Percentiles rank a stretch among this genome's conserved stretches.
These are phyloP conservation scores for Microplitis demolitor DNA, from an alignment of 1,140 invertebrate genomes.

Conservation along the genomic window DNA sequence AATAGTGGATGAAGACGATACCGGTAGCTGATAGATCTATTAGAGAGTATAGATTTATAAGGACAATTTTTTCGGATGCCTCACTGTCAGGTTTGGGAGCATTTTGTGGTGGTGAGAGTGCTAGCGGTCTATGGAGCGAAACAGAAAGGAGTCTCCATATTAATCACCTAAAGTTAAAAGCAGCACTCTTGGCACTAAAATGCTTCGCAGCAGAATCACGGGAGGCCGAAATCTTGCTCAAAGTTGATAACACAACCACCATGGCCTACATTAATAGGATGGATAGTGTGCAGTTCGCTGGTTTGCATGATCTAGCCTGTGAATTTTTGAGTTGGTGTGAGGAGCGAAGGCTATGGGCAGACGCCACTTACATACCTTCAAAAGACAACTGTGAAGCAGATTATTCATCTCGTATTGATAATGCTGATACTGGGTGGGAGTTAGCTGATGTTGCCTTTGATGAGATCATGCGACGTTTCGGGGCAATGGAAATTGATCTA, in stretches of 20 bases:
- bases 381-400: conserved; percentile 35
- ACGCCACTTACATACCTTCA: conserved; percentile 37
- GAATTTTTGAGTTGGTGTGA: conserved; percentile 33
- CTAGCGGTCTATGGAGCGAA: conserved; percentile 33
- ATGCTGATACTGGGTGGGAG: conserved; percentile 23
- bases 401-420: conserved; percentile 26
- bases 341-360: conserved; percentile 28
- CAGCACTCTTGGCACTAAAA: conserved; percentile 16
- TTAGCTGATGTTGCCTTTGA: conserved; percentile 18
- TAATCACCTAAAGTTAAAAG: conserved; percentile 27
- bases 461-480: conserved; percentile 30
- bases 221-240: neutral
- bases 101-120: conserved; percentile 26
- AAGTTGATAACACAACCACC: conserved; percentile 14
- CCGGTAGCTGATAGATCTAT: neutral
- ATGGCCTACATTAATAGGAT: conserved; percentile 11
- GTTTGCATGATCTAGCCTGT: conserved; percentile 17
- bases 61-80: conserved; percentile 39
- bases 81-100: conserved; percentile 39
- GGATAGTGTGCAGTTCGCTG: conserved; percentile 2
- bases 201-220: conserved; percentile 1
- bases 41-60: neutral
- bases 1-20: neutral
- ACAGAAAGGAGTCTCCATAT: conserved; percentile 35
- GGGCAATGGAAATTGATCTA: conserved; percentile 33